Base-by-base conservation (phyloP, 2,888 invertebrate genomes). In the Eurytoma californica region DNA sequence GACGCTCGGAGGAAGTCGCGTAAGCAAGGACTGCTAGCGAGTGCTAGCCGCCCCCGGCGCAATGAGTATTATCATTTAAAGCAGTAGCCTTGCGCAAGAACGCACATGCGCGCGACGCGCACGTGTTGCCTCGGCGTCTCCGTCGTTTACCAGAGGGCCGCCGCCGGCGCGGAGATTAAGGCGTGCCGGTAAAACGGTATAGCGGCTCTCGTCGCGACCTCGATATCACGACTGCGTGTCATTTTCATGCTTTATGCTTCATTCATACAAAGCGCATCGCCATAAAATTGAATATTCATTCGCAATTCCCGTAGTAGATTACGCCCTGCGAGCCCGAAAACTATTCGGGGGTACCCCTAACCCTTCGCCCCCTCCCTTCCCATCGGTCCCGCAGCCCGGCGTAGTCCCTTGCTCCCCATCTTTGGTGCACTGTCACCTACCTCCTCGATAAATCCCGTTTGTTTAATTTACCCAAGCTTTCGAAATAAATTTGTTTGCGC, bases 181-280 rank as follows among this genome's bases (percentile, higher is more conserved):
- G 58, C 28, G 83, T 82, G 82, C 82, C 82, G 82, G 80, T 80
- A 70, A 83, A 84, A 83, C 83, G 83, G 84, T 78, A 72, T 53
- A 75, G 13, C 30, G 24, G 53, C 5, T 9, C 58, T 13, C 61
- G 18, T 39, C 30, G 61, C 83, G 83, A 82, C 83, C 82, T 82
- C 82, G 83, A 84, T 70, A 72, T 82, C 83, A 83, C 80, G 83
- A 20, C 39, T 77, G 75, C 72, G 76, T 80, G 79, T 82, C 80
- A 80, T 83, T 84, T 81, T 79, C 82, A 79, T 80, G 77, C 82
- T 82, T 81, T 80, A 79, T 72, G 67, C 78, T 68, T 75, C 66
- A 73, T 72, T 75, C 75, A 68, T 68, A 75, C 66, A 70, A 65
- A 77, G 72, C 72, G 67, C 78, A 68, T 78, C 67, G 63, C 73